phyloP scores from a whole-genome alignment of 2,797 vertebrate genomes.

The Coreius guichenoti region DNA sequence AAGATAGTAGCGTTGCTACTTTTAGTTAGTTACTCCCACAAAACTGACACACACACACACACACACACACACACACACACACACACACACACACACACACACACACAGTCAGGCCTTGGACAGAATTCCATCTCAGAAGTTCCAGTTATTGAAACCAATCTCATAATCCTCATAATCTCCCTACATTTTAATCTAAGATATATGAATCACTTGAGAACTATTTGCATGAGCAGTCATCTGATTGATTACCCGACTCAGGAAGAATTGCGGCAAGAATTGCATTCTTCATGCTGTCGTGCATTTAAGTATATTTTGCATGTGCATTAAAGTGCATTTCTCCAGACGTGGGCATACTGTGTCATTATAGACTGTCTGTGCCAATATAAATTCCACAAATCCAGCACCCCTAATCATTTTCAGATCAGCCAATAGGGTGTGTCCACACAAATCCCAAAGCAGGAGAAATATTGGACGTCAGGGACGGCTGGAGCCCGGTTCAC shows the following conservation, averaged over 20 bases:
- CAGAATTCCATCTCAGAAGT: neutral
- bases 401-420: slow-evolving; percentile 55
- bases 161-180: slow-evolving; percentile 26
- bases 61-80: neutral
- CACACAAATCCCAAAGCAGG: slow-evolving; percentile 35
- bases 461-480: slow-evolving; percentile 44
- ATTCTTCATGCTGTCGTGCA: slow-evolving; percentile 14
- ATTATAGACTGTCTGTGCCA: slow-evolving; percentile 50
- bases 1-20: neutral
- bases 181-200: slow-evolving; percentile 16
- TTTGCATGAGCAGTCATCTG: slow-evolving; percentile 18
- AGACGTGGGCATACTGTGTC: slow-evolving; percentile 39
- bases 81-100: neutral
- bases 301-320: slow-evolving; percentile 15
- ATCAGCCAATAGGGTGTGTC: slow-evolving; percentile 52
- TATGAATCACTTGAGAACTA: slow-evolving; percentile 33
- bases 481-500: neutral
- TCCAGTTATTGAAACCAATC: slow-evolving; percentile 31
- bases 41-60: neutral
- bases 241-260: slow-evolving; percentile 14
- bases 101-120: neutral
- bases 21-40: neutral
- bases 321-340: slow-evolving; percentile 25
- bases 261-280: slow-evolving; percentile 29
- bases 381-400: slow-evolving; percentile 40